These are phyloP conservation scores for Apoderus coryli DNA, from an alignment of 2,888 invertebrate species.

Conservation along the genomic window DNA sequence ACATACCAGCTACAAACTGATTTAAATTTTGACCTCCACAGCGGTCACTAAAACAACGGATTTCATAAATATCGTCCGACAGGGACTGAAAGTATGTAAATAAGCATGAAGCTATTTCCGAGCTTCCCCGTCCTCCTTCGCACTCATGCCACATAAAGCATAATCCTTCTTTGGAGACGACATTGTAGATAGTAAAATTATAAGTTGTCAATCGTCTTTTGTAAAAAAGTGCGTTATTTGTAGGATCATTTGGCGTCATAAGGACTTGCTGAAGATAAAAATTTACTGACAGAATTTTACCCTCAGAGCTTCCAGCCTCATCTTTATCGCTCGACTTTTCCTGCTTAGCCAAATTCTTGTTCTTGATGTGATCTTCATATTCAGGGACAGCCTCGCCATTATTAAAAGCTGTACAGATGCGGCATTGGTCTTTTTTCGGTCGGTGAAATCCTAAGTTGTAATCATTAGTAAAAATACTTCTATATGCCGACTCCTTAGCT, in stretches of 20 bases:
- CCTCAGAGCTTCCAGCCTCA: too few relatives aligned
- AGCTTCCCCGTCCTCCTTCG: slow-evolving; percentile 16
- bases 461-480: too few relatives aligned
- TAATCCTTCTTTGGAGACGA: slow-evolving; percentile 13
- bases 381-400: too few relatives aligned
- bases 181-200: slow-evolving; percentile 17
- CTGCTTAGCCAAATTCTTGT: too few relatives aligned
- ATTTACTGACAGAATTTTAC: too few relatives aligned
- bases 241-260: slow-evolving; percentile 13
- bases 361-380: too few relatives aligned
- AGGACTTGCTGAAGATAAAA: slow-evolving; percentile 18
- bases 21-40: slow-evolving; percentile 22
- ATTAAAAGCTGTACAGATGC: slow-evolving; percentile 7
- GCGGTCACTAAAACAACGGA: slow-evolving; percentile 20
- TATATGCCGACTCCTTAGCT: too few relatives aligned
- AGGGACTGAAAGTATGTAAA: slow-evolving; percentile 16
- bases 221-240: slow-evolving; percentile 16
- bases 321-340: too few relatives aligned
- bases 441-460: slow-evolving; percentile 11
- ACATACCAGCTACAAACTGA: slow-evolving; percentile 18
- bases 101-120: slow-evolving; percentile 15
- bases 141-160: slow-evolving; percentile 19
- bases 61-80: slow-evolving; percentile 11
- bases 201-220: slow-evolving; percentile 12
- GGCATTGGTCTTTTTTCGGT: slow-evolving; percentile 11